Percentiles rank a stretch among this genome's conserved stretches.
Evolutionary conservation across 2,113 vertebrate genomes (phyloP).

Genomic region (Equus quagga): DNA sequence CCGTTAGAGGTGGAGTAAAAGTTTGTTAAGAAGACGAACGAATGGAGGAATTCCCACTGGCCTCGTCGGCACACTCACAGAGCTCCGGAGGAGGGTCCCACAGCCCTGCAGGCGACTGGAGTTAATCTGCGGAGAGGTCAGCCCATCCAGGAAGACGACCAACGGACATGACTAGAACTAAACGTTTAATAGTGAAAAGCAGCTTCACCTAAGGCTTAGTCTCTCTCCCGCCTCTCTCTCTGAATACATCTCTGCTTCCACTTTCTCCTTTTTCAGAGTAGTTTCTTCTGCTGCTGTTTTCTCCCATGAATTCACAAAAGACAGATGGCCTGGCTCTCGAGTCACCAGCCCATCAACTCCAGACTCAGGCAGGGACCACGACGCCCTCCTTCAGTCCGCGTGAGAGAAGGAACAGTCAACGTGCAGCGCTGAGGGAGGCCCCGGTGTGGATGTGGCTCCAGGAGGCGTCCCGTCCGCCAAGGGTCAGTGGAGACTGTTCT

Average conservation of each 20-base stretch:
- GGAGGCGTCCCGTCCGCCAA: no score
- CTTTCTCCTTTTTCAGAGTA: background rate
- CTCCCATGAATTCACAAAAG: no score
- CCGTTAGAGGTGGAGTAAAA: background rate
- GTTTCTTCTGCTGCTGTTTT: background rate
- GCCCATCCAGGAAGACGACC: background rate
- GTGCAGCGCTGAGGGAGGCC: rapidly evolving
- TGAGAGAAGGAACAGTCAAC: background rate
- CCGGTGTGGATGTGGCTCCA: no score
- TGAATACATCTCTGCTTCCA: rapidly evolving
- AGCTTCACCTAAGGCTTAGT: background rate
- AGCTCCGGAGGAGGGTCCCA: background rate
- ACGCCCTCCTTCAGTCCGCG: no score
- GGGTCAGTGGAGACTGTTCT: background rate
- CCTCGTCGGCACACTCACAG: background rate
- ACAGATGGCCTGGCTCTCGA: background rate
- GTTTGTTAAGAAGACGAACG: background rate
- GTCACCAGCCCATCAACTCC: no score
- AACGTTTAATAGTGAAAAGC: rapidly evolving
- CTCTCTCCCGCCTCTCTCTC: background rate
- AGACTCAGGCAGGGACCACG: background rate
- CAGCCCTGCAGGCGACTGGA: background rate
- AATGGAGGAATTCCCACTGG: background rate
- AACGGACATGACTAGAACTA: background rate
- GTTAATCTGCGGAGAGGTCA: rapidly evolving